These are phyloP conservation scores for Catostylus mosaicus DNA, from an alignment of 30 jellyfish, hydroid and myxozoan genomes.

Conservation along the genomic window DNA sequence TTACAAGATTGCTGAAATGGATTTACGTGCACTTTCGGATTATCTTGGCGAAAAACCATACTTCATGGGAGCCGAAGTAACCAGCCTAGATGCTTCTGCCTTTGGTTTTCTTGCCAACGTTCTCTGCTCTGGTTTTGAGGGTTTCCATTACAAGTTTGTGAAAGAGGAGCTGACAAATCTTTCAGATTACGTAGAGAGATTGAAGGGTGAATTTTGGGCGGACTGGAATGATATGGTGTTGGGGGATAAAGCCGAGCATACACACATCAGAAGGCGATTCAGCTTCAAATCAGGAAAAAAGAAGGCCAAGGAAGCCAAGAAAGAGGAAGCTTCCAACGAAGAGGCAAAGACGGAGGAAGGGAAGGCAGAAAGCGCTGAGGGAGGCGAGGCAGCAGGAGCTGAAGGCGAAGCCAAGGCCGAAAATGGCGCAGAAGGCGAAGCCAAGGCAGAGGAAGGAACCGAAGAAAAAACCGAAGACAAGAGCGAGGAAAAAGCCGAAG, in stretches of 20 bases:
- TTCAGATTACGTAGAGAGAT: slow-evolving; percentile 74
- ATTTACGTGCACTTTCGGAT: slow-evolving; percentile 84
- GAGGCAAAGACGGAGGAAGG: slow-evolving; percentile 64
- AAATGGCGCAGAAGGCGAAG: slow-evolving; percentile 41
- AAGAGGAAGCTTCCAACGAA: slow-evolving; percentile 51
- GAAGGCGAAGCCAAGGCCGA: slow-evolving; percentile 53
- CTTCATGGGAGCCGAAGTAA: slow-evolving; percentile 83
- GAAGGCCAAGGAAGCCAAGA: slow-evolving; percentile 68
- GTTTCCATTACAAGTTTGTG: slow-evolving; percentile 70
- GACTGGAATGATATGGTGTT: slow-evolving; percentile 92
- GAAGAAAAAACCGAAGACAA: slow-evolving; percentile 39
- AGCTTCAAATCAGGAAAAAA: slow-evolving; percentile 81
- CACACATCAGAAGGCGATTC: slow-evolving; percentile 70
- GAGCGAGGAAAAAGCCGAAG: slow-evolving; percentile 53
- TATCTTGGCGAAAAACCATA: slow-evolving; percentile 85
- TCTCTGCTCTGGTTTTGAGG: slow-evolving; percentile 65
- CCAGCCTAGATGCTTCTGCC: slow-evolving; percentile 82
- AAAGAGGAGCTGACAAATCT: slow-evolving; percentile 72
- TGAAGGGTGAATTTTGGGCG: slow-evolving; percentile 84
- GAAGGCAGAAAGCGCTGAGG: slow-evolving; percentile 24
- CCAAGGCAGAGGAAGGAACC: slow-evolving; percentile 51
- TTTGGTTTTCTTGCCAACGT: slow-evolving; percentile 83
- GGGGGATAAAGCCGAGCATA: slow-evolving; percentile 92
- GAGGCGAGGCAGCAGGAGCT: slow-evolving; percentile 36
- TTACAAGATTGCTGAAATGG: slow-evolving; percentile 83